Conservation (phyloP, 1,140 invertebrate genomes). For the Solenopsis invicta region DNA sequence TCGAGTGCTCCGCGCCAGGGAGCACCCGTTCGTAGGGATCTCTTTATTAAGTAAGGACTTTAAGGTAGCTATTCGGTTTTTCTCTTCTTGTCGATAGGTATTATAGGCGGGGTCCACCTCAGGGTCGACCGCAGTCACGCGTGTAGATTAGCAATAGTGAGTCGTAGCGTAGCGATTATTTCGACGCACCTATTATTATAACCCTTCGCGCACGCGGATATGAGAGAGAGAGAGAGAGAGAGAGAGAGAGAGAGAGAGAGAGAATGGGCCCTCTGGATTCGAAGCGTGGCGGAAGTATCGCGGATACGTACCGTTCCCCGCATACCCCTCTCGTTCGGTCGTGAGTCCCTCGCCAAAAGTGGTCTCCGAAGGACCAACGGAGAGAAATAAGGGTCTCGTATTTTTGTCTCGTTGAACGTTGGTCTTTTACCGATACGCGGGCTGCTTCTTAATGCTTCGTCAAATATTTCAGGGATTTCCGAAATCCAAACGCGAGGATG, state of each 20-base stretch:
- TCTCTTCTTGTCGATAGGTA: constrained; percentile 75
- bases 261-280: not conserved
- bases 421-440: constrained; percentile 29
- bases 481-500: not conserved
- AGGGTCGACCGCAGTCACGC: constrained; percentile 77
- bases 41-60: constrained; percentile 41
- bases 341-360: constrained; percentile 28
- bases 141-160: constrained; percentile 85
- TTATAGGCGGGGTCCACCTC: constrained; percentile 72
- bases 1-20: constrained; percentile 22
- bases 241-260: not conserved
- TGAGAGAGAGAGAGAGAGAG: constrained; percentile 12
- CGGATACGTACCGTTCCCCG: constrained; percentile 22
- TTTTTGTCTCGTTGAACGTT: constrained; percentile 62
- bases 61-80: constrained; percentile 66
- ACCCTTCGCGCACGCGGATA: constrained; percentile 29
- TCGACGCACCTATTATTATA: constrained; percentile 58
- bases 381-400: constrained; percentile 51
- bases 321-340: constrained; percentile 37
- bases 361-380: constrained; percentile 22
- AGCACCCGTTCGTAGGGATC: constrained; percentile 35
- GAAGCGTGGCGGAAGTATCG: constrained; percentile 6
- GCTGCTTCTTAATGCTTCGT: constrained; percentile 25
- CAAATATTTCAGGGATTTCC: not conserved
- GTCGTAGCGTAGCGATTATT: constrained; percentile 76